Base-by-base conservation (phyloP, 2,113 vertebrate genomes). In the Phoxinus phoxinus region DNA sequence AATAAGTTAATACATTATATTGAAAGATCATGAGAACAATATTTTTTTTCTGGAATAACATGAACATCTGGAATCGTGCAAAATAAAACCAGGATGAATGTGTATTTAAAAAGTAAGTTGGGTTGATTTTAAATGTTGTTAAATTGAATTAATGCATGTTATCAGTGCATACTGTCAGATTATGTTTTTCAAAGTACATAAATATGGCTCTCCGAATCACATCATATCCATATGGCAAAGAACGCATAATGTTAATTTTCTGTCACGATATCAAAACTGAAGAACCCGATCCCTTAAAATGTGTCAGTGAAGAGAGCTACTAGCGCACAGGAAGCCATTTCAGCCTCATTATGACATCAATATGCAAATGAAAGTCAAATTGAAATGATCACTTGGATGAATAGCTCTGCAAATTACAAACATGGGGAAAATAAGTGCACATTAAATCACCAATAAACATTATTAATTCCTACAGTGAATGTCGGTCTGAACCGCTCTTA, bases 351-450 rank as follows among this genome's bases (percentile, higher is more conserved):
- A 59, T 25, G 30, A 78, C n/a, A 61, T 25, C 17, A 27, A 41
- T 80, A 79, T 61, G 58, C 77, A 80, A 80, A 80, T 63, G 35
- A 21, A 27, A 44, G 23, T 44, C 77, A 46, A 19, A 80, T 2
- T 63, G 37, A n/a, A 80, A 9, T 44, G 58, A 80, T 80, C 69
- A 15, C 69, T 72, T 37, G 25, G 23, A 73, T 73, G 23, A 73
- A 73, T 73, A 44, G 23, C 37, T 61, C 21, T 25, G 53, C 41
- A 75, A 41, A 74, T 76, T 46, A 63, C n/a, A 58, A 51, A 30
- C 37, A 59, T 46, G 53, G 53, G 35, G 71, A 30, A 84, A 74
- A 84, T 84, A 73, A 46, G n/a, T 46, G 41, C 53, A 74, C 63
- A 58, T 79, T 69, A 79, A 80, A 13, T 3, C 37, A 44, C n/a